Evolutionary conservation across 1,140 invertebrate species (phyloP), one percentile per base, ranked within the genome.

Genomic region (Archivesica marissinica): DNA sequence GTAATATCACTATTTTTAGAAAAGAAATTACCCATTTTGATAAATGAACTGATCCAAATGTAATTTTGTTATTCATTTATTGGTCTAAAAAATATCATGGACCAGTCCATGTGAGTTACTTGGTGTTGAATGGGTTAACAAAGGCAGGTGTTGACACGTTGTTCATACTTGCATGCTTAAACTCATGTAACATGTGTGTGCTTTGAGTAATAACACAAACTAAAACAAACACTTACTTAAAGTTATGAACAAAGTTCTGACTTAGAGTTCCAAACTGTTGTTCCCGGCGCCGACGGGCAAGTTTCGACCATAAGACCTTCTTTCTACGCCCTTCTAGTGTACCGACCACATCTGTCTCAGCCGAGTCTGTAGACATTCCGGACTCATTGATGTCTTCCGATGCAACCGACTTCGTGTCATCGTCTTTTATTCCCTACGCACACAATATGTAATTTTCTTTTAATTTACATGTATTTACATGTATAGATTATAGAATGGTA

Each of bases 201-300:
- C 20, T 23, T n/a, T 7, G 28, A 56, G 20, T 56, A 56, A 11
- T 56, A 7, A n/a, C n/a, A n/a, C n/a, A 44, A 35, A 6, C 35
- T 25, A 13, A 80, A 66, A 47, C 13, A 1, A 23, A 54, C 15
- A 87, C 52, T 66, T 84, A 85, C 64, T 86, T 61, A 38, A 85
- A 89, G 61, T 89, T 89, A 39, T 78, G 70, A 7, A 88, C 64
- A 50, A 89, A 89, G 35, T 81, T 85, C 20, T 83, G 41, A 66
- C 85, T 86, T 28, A 89, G 77, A 0, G 88, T 88, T 23, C 81
- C 75, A 35, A 68, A 78, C 17, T 70, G 35, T 39, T 77, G 82
- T 44, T 77, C 33, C 9, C 72, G 56, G 50, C 86, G 77, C 3
- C 78, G 33, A 7, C 68, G 83, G 25, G 78, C 70, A 28, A 89